A percentile compares a stretch with the other conserved stretches of the same genome.
Evolutionary conservation across 2,797 vertebrate species (phyloP).

Genomic region (Microctenopoma stevenorrisi): DNA sequence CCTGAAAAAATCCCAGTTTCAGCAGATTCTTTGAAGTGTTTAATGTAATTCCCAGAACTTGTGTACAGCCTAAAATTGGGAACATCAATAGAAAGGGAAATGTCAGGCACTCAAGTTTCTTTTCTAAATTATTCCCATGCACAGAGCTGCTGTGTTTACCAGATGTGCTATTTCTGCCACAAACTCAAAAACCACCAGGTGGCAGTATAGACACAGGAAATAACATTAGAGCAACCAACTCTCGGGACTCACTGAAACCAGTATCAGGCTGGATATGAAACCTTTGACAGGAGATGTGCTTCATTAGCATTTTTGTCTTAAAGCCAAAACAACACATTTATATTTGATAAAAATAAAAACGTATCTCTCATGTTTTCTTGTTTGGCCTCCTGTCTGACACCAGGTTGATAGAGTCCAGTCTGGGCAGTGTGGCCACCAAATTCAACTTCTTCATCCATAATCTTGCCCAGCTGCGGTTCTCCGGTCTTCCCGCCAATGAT

Average conservation of each 20-base stretch:
- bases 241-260: not conserved
- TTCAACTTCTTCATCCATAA: conserved; percentile 99
- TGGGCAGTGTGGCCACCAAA: conserved; percentile 97
- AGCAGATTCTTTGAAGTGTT: not conserved
- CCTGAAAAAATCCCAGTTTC: not conserved
- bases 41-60: not conserved
- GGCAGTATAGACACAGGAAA: conserved; percentile 8
- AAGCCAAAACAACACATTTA: not conserved
- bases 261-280: not conserved
- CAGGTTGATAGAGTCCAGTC: conserved; percentile 96
- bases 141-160: conserved; percentile 3
- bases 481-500: conserved; percentile 93
- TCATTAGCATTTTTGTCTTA: not conserved
- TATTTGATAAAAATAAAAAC: not conserved
- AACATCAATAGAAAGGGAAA: not conserved
- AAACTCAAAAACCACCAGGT: conserved; percentile 45
- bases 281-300: not conserved
- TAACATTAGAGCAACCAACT: conserved; percentile 8
- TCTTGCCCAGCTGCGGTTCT: conserved; percentile 95
- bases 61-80: not conserved
- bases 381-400: not conserved
- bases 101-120: not conserved
- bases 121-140: not conserved
- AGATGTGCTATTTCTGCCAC: not conserved
- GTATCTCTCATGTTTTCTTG: not conserved